phyloP scores from a whole-genome alignment of 1,140 invertebrate genomes.

The Galendromus occidentalis region DNA sequence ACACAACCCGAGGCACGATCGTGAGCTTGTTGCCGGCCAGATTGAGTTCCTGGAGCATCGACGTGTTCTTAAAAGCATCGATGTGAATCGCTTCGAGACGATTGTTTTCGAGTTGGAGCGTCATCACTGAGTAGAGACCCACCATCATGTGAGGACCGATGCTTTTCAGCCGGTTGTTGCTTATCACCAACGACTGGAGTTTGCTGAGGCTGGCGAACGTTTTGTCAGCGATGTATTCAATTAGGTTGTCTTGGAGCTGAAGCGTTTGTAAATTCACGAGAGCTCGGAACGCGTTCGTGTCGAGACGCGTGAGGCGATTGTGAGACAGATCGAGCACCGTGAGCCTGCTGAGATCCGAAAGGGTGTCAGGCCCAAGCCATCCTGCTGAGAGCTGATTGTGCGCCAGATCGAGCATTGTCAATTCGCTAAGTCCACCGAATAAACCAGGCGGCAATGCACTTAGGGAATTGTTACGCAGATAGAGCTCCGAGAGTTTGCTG shows the following conservation, averaged over 20 bases:
- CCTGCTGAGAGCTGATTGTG: slow-evolving; percentile 62
- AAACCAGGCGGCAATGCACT: slow-evolving; percentile 49
- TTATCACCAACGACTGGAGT: slow-evolving; percentile 53
- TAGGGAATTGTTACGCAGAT: slow-evolving; percentile 64
- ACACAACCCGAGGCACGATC: slow-evolving; percentile 47
- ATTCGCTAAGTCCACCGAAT: slow-evolving; percentile 51
- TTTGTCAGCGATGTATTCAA: slow-evolving; percentile 53
- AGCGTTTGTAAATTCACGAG: slow-evolving; percentile 60
- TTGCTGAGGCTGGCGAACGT: slow-evolving; percentile 63
- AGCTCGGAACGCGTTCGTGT: slow-evolving; percentile 57
- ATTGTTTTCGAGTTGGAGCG: slow-evolving; percentile 59
- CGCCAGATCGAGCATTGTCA: slow-evolving; percentile 63
- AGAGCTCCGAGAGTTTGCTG: slow-evolving; percentile 53
- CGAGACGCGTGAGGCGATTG: slow-evolving; percentile 56
- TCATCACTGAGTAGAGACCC: slow-evolving; percentile 50
- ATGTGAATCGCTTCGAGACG: slow-evolving; percentile 47
- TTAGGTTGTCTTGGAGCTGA: slow-evolving; percentile 51
- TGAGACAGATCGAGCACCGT: slow-evolving; percentile 63
- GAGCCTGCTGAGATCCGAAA: slow-evolving; percentile 61
- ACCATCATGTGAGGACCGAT: slow-evolving; percentile 53
- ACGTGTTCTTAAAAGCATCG: slow-evolving; percentile 59
- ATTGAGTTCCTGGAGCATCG: slow-evolving; percentile 54
- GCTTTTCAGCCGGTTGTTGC: slow-evolving; percentile 51
- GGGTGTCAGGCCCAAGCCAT: slow-evolving; percentile 55
- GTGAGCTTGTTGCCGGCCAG: slow-evolving; percentile 55